Evolutionary conservation across 2,797 vertebrate genomes (phyloP).

Genomic region (Morus bassanus): DNA sequence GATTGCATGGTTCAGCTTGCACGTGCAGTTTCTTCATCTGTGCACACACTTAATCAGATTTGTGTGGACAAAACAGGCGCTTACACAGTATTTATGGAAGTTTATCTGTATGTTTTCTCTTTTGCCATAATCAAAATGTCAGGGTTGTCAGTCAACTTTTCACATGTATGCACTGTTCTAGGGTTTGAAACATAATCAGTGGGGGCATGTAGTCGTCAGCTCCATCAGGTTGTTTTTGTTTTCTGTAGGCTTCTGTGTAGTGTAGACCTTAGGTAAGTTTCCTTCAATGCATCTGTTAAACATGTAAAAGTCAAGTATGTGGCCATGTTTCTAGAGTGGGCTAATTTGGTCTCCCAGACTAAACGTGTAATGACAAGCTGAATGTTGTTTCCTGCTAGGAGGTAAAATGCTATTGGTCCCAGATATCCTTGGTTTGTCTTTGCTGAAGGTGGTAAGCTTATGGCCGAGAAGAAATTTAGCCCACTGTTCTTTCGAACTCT

Average conservation of each 20-base stretch:
- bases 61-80: background rate
- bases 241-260: background rate
- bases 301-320: background rate
- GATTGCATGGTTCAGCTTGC: background rate
- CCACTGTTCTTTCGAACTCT: background rate
- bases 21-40: background rate
- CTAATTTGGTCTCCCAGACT: background rate
- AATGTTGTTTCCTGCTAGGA: background rate
- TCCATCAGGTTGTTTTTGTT: background rate
- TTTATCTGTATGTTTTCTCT: background rate
- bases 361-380: background rate
- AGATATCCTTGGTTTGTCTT: background rate
- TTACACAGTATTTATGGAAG: background rate
- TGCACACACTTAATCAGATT: background rate
- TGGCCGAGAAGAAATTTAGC: background rate
- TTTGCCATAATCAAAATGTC: background rate
- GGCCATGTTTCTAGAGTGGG: background rate
- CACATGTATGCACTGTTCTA: background rate
- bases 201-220: background rate
- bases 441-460: background rate
- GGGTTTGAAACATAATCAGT: background rate
- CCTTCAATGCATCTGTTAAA: background rate
- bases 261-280: background rate
- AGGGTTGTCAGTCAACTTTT: background rate
- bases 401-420: background rate